Conservation (phyloP, 2,888 invertebrate genomes). For the Agrenia bidenticulata region DNA sequence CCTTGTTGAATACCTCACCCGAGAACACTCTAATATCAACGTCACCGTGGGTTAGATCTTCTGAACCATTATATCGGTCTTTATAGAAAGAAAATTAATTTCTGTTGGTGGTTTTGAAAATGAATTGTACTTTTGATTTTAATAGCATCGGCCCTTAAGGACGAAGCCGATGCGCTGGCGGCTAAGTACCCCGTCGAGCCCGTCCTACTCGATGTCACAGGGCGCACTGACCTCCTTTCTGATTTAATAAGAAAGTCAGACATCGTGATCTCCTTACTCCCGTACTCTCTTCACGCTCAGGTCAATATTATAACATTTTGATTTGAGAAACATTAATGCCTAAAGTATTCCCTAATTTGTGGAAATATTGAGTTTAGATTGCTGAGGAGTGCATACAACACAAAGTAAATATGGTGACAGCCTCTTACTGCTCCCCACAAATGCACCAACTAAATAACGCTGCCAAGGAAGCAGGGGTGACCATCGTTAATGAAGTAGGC, state of each 20-base stretch:
- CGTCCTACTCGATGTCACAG: conserved; percentile 77
- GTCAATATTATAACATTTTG: conserved; percentile 56
- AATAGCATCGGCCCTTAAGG: conserved; percentile 77
- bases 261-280: conserved; percentile 83
- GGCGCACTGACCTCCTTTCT: conserved; percentile 67
- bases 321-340: too few relatives aligned
- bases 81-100: too few relatives aligned
- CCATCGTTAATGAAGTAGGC: conserved; percentile 94
- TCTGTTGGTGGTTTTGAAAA: not conserved
- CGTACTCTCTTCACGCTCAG: conserved; percentile 83
- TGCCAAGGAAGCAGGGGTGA: conserved; percentile 84
- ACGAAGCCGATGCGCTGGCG: conserved; percentile 83
- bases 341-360: not conserved
- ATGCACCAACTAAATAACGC: conserved; percentile 75
- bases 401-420: conserved; percentile 90
- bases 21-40: conserved; percentile 70
- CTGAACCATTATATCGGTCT: not conserved
- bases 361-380: conserved; percentile 50
- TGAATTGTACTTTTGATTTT: conserved; percentile 14
- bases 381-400: conserved; percentile 85
- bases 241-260: conserved; percentile 73
- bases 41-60: conserved; percentile 71
- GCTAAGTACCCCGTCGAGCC: conserved; percentile 74
- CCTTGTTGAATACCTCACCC: conserved; percentile 87
- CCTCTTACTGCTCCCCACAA: conserved; percentile 86